phyloP scores from a whole-genome alignment of 1,140 invertebrate genomes.

The Ostrea denselamellosa region DNA sequence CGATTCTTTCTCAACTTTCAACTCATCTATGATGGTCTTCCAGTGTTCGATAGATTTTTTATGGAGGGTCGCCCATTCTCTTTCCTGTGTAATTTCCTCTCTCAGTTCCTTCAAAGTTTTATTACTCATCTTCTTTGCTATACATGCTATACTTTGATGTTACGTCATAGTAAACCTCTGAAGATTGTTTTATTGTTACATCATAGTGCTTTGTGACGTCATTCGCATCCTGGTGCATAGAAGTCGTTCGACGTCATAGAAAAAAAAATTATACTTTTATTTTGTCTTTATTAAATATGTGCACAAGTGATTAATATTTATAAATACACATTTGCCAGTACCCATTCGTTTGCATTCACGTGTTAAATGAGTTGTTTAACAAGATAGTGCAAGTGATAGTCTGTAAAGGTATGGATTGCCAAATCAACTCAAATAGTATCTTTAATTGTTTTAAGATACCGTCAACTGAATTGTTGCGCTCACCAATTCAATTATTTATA shows the following conservation, averaged over 20 bases:
- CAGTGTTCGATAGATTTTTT: neutral
- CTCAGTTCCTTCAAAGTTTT: neutral
- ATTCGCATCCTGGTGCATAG: neutral
- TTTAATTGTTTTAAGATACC: too few species aligned
- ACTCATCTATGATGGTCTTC: neutral
- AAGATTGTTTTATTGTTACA: neutral
- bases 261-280: neutral
- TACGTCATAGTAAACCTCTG: neutral
- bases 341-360: too few species aligned
- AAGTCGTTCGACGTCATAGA: neutral
- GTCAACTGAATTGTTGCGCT: too few species aligned
- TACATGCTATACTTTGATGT: neutral
- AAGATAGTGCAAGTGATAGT: too few species aligned
- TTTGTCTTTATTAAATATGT: too few species aligned
- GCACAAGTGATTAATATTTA: too few species aligned
- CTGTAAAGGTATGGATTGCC: too few species aligned
- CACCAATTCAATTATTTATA: neutral
- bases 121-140: neutral
- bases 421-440: too few species aligned
- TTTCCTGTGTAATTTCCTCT: slow-evolving; percentile 3
- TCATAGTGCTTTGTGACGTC: neutral
- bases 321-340: too few species aligned
- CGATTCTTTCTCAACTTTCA: neutral
- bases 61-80: neutral
- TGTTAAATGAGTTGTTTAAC: too few species aligned